phyloP scores from a whole-genome alignment of 2,113 vertebrate genomes.

The Myiagra hebetior region DNA sequence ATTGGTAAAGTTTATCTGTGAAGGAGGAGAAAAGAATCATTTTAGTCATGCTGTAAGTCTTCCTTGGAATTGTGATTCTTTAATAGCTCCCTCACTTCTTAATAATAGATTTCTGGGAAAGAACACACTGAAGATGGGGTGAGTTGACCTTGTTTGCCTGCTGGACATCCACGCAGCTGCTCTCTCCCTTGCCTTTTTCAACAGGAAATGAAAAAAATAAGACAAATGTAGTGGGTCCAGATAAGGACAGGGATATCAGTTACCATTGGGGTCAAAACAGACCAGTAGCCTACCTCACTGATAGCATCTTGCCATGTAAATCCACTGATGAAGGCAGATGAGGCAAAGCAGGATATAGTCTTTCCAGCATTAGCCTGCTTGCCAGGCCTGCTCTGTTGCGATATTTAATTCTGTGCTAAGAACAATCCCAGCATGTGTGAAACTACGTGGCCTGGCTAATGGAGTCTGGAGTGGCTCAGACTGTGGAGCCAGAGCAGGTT shows the following conservation, averaged over 20 bases:
- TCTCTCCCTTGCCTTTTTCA: neutral
- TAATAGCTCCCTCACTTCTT: neutral
- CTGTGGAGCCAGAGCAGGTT: neutral
- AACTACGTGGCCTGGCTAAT: neutral
- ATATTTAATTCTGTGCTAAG: neutral
- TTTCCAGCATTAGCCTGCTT: neutral
- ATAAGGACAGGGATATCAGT: neutral
- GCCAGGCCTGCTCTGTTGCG: neutral
- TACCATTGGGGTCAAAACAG: neutral
- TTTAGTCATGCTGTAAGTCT: neutral
- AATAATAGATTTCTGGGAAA: neutral
- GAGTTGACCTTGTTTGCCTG: neutral
- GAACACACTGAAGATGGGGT: neutral
- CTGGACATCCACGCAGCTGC: neutral
- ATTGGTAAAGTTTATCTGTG: neutral
- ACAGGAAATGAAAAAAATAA: neutral
- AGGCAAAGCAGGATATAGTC: neutral
- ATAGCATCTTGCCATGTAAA: neutral
- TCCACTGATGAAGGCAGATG: neutral
- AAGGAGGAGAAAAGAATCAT: neutral
- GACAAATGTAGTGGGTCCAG: neutral
- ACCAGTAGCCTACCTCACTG: neutral
- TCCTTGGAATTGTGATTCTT: neutral
- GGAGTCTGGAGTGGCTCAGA: neutral
- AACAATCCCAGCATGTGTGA: neutral